These are phyloP conservation scores for Atta texana DNA, from an alignment of 1,140 invertebrate species.

Conservation along the genomic window DNA sequence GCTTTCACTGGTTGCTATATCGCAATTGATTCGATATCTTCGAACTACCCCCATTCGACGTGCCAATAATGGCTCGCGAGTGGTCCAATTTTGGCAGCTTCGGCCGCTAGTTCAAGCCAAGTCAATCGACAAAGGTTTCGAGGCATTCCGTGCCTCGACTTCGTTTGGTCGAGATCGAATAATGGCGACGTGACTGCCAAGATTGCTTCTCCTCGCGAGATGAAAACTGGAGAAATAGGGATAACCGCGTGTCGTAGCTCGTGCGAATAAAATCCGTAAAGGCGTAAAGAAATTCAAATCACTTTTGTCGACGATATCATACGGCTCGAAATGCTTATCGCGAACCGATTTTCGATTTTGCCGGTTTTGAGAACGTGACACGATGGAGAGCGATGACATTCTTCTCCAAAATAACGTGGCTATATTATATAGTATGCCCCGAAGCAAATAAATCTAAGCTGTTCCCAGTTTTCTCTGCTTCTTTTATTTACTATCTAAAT, in stretches of 20 bases:
- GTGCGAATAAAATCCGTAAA: constrained; percentile 55
- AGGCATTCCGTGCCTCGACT: constrained; percentile 49
- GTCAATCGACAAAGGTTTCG: constrained; percentile 52
- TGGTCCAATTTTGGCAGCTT: constrained; percentile 39
- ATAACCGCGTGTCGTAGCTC: constrained; percentile 61
- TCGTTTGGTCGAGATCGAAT: constrained; percentile 59
- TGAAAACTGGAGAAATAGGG: constrained; percentile 64
- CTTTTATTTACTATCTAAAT: constrained; percentile 5
- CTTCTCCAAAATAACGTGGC: constrained; percentile 29
- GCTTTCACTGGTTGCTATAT: constrained; percentile 3
- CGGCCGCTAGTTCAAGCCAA: constrained; percentile 10
- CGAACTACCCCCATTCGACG: constrained; percentile 34
- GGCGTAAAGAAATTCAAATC: constrained; percentile 59
- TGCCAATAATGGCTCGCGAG: constrained; percentile 48
- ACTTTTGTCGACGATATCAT: constrained; percentile 58
- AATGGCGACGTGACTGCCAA: constrained; percentile 64
- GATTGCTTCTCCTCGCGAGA: constrained; percentile 62
- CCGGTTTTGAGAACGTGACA: constrained; percentile 34
- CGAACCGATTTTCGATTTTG: constrained; percentile 45
- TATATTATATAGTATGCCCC: background rate
- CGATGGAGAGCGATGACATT: background rate
- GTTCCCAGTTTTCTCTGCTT: background rate
- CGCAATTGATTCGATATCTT: constrained; percentile 49
- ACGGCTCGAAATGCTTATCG: constrained; percentile 51
- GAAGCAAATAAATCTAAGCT: constrained; percentile 14